phyloP scores from a whole-genome alignment of 2,113 vertebrate species.

The Campylomormyrus numenius region DNA sequence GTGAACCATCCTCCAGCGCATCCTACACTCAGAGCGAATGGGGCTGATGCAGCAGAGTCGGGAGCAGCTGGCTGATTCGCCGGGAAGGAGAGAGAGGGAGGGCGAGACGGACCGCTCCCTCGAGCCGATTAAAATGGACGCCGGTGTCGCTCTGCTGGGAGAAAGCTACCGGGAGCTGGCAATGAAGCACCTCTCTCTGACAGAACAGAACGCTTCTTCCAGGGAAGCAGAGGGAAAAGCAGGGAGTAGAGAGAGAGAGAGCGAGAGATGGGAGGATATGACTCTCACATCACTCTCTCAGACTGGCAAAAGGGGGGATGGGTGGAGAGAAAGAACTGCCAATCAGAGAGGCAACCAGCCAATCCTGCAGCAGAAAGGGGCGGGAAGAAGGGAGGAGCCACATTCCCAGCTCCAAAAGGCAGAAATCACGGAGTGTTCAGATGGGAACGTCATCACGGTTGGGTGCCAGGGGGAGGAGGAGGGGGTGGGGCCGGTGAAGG shows the following conservation, averaged over 20 bases:
- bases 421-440: conserved; percentile 46
- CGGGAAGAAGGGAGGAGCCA: conserved; percentile 48
- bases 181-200: conserved; percentile 38
- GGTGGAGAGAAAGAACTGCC: conserved; percentile 46
- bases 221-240: conserved; percentile 35
- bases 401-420: conserved; percentile 56
- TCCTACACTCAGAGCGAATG: conserved; percentile 62
- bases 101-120: conserved; percentile 42
- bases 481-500: conserved; percentile 20
- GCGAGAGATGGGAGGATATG: conserved; percentile 14
- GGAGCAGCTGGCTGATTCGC: conserved; percentile 47
- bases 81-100: conserved; percentile 37
- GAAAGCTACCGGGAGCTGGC: neutral
- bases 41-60: conserved; percentile 35
- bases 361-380: conserved; percentile 59
- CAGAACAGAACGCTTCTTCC: conserved; percentile 54
- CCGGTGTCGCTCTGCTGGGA: conserved; percentile 26
- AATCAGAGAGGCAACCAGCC: conserved; percentile 61
- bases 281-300: conserved; percentile 19
- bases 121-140: conserved; percentile 59
- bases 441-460: conserved; percentile 55
- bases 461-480: conserved; percentile 21
- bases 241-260: conserved; percentile 24
- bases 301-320: conserved; percentile 44
- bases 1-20: conserved; percentile 87